These are phyloP conservation scores for Pseudochirops cupreus DNA, from an alignment of 2,797 vertebrate species.

Conservation along the genomic window DNA sequence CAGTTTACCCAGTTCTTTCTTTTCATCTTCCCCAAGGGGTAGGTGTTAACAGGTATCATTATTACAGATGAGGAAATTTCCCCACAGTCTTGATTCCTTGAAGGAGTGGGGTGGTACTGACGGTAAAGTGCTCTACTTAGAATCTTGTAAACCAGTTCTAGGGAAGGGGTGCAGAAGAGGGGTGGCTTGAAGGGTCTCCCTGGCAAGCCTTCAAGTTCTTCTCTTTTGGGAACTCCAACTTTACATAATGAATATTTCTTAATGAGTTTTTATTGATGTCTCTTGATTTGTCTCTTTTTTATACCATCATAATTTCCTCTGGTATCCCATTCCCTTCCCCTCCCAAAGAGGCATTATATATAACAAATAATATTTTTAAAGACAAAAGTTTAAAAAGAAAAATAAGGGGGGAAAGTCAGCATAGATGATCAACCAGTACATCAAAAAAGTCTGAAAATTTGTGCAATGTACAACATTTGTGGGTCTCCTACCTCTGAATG, in stretches of 20 bases:
- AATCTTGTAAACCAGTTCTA: not conserved
- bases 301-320: not conserved
- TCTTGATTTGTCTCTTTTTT: not conserved
- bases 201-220: not conserved
- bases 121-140: not conserved
- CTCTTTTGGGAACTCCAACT: not conserved
- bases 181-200: not conserved
- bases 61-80: constrained; percentile 4
- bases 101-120: not conserved
- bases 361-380: not conserved
- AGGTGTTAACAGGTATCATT: not conserved
- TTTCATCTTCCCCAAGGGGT: not conserved
- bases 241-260: not conserved
- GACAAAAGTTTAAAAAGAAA: not conserved
- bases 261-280: not conserved
- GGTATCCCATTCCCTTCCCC: not conserved
- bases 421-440: not conserved
- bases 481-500: not conserved
- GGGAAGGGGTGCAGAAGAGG: not conserved
- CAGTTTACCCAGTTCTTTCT: not conserved
- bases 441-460: not conserved
- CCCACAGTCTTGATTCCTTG: not conserved
- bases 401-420: not conserved
- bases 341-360: not conserved
- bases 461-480: not conserved